These are phyloP conservation scores for Amazona vittata DNA, from an alignment of 2,113 vertebrate genomes.

Conservation along the genomic window DNA sequence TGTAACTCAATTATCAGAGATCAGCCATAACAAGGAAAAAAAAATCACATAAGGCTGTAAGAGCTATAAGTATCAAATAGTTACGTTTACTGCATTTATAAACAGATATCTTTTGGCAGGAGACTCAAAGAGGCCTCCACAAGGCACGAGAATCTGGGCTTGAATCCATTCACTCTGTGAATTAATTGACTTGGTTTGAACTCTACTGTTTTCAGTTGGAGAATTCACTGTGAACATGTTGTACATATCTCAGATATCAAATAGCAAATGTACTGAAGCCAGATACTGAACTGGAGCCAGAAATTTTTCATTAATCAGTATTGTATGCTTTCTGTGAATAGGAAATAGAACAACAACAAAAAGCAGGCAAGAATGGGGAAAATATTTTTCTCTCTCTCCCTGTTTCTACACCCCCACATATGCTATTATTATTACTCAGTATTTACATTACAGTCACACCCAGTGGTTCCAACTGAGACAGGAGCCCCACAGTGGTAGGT, in stretches of 20 bases:
- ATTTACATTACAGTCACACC: conserved; percentile 69
- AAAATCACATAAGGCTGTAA: conserved; percentile 74
- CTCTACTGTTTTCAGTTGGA: conserved; percentile 88
- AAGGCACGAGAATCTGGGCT: conserved; percentile 83
- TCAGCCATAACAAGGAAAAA: conserved; percentile 70
- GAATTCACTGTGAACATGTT: conserved; percentile 89
- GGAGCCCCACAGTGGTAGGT: conserved; percentile 28
- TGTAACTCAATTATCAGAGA: conserved; percentile 73
- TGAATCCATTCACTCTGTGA: conserved; percentile 85
- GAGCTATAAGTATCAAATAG: conserved; percentile 77
- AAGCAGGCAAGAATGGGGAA: conserved; percentile 74
- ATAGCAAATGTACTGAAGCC: conserved; percentile 84
- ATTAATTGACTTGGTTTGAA: conserved; percentile 89
- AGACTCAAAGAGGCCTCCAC: conserved; percentile 80
- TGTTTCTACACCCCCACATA: conserved; percentile 68
- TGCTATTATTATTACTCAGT: conserved; percentile 69
- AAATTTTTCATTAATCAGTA: conserved; percentile 81
- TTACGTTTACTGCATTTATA: conserved; percentile 80
- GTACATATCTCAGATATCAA: conserved; percentile 88
- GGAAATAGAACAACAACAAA: conserved; percentile 78
- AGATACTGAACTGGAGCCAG: conserved; percentile 81
- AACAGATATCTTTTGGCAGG: conserved; percentile 85
- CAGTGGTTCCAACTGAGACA: conserved; percentile 55
- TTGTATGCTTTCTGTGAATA: conserved; percentile 77
- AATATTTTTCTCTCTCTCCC: conserved; percentile 72